A percentile compares a stretch with the other conserved stretches of the same genome.
Evolutionary conservation across 2,797 vertebrate genomes (phyloP).

Genomic region (Hybognathus amarus): DNA sequence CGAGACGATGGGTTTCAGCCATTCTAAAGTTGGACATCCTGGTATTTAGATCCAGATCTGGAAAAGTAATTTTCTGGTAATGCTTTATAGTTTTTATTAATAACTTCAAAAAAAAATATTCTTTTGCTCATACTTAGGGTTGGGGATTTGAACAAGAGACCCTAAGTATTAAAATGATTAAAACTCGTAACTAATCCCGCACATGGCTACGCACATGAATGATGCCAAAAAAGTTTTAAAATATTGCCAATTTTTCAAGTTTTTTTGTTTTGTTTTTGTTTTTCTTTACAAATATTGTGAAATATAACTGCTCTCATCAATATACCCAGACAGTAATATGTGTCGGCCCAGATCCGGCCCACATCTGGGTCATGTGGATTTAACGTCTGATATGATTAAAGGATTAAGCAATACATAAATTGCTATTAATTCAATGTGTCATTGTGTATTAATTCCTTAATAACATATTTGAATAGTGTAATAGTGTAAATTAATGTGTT

Average conservation of each 20-base stretch:
- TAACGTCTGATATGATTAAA: no score
- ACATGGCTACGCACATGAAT: not conserved
- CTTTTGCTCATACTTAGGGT: not conserved
- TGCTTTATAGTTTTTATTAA: conserved; percentile 27
- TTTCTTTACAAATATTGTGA: not conserved
- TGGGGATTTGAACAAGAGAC: conserved; percentile 15
- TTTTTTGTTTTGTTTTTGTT: not conserved
- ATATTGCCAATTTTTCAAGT: not conserved
- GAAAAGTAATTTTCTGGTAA: conserved; percentile 13
- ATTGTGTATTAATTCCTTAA: no score
- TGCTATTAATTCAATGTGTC: no score
- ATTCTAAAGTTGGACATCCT: conserved; percentile 10
- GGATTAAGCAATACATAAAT: no score
- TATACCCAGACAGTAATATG: no score
- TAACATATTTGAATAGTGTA: no score
- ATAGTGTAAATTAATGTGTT: no score
- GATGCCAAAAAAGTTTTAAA: not conserved
- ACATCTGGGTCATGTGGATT: no score
- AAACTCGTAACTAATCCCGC: not conserved
- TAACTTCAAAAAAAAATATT: conserved; percentile 19
- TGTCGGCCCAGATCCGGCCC: no score
- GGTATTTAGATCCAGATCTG: conserved; percentile 24
- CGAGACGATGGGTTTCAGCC: conserved; percentile 24
- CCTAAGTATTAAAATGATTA: not conserved
- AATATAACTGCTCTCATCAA: not conserved